phyloP scores from a whole-genome alignment of 2,888 invertebrate species.

The Xylocampa areola region DNA sequence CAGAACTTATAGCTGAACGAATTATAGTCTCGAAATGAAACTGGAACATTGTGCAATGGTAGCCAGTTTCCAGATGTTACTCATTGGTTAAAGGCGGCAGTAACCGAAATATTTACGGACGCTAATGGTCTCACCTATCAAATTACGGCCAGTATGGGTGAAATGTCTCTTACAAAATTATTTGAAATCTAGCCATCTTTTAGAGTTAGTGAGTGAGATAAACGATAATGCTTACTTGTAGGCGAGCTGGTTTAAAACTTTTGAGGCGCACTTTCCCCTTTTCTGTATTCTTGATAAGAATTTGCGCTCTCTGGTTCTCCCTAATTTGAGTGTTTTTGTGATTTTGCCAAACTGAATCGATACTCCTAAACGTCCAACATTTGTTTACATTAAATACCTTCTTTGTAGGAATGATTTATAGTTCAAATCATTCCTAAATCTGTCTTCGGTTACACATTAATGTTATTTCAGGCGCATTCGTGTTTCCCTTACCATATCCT shows the following conservation, averaged over 20 bases:
- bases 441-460: slow-evolving; percentile 27
- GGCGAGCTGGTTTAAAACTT: too few species aligned
- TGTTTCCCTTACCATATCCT: slow-evolving; percentile 61
- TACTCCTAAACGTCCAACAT: too few species aligned
- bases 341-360: too few species aligned
- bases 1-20: slow-evolving; percentile 63
- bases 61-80: slow-evolving; percentile 63
- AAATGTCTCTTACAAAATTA: slow-evolving; percentile 39
- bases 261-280: too few species aligned
- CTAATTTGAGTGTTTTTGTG: too few species aligned
- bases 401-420: slow-evolving; percentile 18
- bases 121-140: slow-evolving; percentile 59
- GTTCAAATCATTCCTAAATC: slow-evolving; percentile 4
- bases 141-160: slow-evolving; percentile 53
- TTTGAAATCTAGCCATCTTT: slow-evolving; percentile 15
- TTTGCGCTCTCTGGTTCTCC: too few species aligned
- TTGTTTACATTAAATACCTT: background rate
- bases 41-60: slow-evolving; percentile 61
- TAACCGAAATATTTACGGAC: slow-evolving; percentile 64
- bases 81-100: slow-evolving; percentile 61
- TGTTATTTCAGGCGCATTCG: slow-evolving; percentile 48
- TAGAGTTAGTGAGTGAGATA: background rate
- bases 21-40: slow-evolving; percentile 59
- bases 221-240: background rate
- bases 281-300: too few species aligned